Evolutionary conservation across 2,797 vertebrate genomes (phyloP).

Genomic region (Sebastes umbrosus): DNA sequence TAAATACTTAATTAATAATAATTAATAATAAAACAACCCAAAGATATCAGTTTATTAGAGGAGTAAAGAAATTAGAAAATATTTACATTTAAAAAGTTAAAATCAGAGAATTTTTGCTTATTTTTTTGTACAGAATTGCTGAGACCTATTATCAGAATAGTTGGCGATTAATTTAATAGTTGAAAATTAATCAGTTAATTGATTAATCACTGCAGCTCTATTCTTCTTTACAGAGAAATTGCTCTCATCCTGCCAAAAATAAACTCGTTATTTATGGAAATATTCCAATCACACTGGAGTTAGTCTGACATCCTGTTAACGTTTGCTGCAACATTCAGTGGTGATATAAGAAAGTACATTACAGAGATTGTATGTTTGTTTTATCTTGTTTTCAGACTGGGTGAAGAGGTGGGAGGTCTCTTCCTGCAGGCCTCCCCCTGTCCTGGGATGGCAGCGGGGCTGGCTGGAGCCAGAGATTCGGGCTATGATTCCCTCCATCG

Average conservation of each 20-base stretch:
- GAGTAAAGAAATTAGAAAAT: too few species aligned
- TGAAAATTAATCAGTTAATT: too few species aligned
- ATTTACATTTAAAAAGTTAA: too few species aligned
- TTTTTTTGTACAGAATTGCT: too few species aligned
- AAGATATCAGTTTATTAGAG: too few species aligned
- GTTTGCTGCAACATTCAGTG: background rate
- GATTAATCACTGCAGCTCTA: too few species aligned
- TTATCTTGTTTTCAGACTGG: constrained; percentile 59
- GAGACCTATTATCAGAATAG: too few species aligned
- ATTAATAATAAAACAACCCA: too few species aligned
- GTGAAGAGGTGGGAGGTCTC: constrained; percentile 84
- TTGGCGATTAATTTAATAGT: too few species aligned
- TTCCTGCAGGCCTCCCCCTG: constrained; percentile 77
- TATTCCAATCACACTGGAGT: background rate
- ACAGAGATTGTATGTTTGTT: background rate
- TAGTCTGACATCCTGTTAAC: background rate
- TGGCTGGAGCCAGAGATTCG: constrained; percentile 85
- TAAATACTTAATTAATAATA: background rate
- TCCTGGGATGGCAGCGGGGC: constrained; percentile 55
- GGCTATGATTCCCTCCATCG: constrained; percentile 92
- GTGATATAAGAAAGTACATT: background rate
- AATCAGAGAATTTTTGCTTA: too few species aligned
- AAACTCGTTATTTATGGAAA: background rate
- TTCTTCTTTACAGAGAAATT: background rate
- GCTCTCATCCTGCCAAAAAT: background rate